phyloP scores from a whole-genome alignment of 2,888 invertebrate species.

The Spisula subtruncata region DNA sequence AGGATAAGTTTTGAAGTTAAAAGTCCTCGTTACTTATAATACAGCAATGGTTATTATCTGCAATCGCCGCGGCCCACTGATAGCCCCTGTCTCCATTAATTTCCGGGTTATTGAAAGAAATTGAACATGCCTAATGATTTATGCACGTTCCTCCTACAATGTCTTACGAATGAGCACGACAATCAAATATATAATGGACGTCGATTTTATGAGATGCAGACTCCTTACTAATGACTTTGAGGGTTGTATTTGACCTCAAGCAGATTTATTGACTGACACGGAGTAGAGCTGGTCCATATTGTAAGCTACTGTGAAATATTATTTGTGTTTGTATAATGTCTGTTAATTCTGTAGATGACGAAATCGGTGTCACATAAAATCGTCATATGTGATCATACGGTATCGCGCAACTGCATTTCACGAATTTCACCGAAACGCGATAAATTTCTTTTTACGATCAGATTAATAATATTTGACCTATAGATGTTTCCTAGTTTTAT shows the following conservation, averaged over 20 bases:
- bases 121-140: constrained; percentile 29
- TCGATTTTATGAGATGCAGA: constrained; percentile 10
- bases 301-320: background rate
- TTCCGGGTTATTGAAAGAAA: constrained; percentile 31
- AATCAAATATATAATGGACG: background rate
- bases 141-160: background rate
- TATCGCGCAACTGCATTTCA: too few relatives aligned
- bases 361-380: too few relatives aligned
- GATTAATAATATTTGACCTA: background rate
- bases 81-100: constrained; percentile 3
- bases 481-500: background rate
- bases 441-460: too few relatives aligned
- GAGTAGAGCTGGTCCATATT: too few relatives aligned
- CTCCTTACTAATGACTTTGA: background rate
- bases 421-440: background rate
- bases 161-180: background rate
- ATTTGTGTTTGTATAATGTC: too few relatives aligned
- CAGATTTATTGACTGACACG: background rate
- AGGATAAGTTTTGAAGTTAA: background rate
- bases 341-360: too few relatives aligned
- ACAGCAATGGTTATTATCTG: constrained; percentile 27
- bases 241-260: constrained; percentile 1
- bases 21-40: constrained; percentile 14
- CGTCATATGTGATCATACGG: too few relatives aligned
- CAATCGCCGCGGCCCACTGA: constrained; percentile 28